phyloP scores from a whole-genome alignment of 2,113 vertebrate species.

The Lipotes vexillifer region DNA sequence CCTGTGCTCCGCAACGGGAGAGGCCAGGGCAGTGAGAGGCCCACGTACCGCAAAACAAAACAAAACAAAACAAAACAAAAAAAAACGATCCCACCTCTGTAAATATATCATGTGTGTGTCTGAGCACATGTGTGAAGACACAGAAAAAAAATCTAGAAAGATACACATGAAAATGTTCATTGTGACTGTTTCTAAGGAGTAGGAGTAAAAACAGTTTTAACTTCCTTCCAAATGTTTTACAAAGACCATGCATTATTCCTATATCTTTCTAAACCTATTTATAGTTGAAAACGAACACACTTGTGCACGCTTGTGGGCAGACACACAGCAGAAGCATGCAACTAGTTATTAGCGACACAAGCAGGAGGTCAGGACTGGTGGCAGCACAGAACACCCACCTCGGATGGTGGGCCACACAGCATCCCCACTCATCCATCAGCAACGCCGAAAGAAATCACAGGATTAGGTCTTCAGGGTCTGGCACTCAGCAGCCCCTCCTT shows the following conservation, averaged over 20 bases:
- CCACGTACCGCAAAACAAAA: no score
- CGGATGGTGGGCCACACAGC: fast-evolving
- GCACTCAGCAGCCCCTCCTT: background rate
- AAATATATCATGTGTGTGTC: background rate
- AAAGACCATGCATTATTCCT: background rate
- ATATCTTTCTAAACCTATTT: background rate
- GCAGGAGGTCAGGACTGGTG: background rate
- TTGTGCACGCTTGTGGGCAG: background rate
- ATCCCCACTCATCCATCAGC: background rate
- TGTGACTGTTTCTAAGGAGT: background rate
- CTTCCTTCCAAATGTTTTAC: conserved; percentile 4
- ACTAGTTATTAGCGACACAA: background rate
- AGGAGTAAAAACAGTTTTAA: background rate
- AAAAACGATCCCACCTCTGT: background rate
- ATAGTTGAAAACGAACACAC: background rate
- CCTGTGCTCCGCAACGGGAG: no score
- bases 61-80: no score
- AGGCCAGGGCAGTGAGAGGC: no score
- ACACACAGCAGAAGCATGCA: background rate
- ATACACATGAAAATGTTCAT: background rate
- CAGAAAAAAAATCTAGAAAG: background rate
- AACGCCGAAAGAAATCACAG: background rate
- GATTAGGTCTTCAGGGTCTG: background rate
- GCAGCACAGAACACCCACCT: background rate
- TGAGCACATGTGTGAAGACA: background rate